Evolutionary conservation across 2,113 vertebrate species (phyloP).

Genomic region (Lamprologus sp.): DNA sequence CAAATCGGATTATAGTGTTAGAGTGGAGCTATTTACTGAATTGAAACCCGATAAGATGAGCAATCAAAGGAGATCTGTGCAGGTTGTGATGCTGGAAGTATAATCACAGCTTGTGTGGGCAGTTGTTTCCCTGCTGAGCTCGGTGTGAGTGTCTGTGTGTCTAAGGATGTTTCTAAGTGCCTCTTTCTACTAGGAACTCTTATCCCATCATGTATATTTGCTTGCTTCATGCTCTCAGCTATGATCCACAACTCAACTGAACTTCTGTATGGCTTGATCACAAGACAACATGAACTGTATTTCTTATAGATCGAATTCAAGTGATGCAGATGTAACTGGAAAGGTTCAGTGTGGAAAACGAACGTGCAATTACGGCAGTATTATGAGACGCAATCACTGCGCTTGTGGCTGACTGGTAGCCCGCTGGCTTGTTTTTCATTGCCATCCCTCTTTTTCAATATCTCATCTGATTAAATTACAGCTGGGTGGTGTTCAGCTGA

Average conservation of each 20-base stretch:
- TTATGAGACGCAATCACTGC: constrained; percentile 9
- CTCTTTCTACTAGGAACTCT: background rate
- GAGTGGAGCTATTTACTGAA: background rate
- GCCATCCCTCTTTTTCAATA: background rate
- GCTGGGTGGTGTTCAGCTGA: constrained; percentile 17
- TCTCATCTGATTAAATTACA: constrained; percentile 53
- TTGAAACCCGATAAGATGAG: background rate
- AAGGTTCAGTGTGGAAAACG: background rate
- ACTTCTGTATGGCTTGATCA: background rate
- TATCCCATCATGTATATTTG: background rate
- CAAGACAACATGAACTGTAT: background rate
- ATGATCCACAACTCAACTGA: background rate
- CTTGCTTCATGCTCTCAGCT: background rate
- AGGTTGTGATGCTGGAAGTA: background rate
- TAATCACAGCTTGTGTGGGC: background rate
- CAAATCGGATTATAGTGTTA: background rate
- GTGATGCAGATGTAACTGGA: background rate
- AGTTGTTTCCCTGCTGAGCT: background rate
- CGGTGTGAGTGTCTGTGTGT: background rate
- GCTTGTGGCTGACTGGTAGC: constrained; percentile 1
- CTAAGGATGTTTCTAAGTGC: background rate
- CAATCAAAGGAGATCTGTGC: background rate
- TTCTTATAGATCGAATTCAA: background rate
- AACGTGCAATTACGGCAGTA: background rate
- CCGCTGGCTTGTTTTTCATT: constrained; percentile 9